phyloP scores from a whole-genome alignment of 2,888 invertebrate genomes.

The Drosophila ustulata region DNA sequence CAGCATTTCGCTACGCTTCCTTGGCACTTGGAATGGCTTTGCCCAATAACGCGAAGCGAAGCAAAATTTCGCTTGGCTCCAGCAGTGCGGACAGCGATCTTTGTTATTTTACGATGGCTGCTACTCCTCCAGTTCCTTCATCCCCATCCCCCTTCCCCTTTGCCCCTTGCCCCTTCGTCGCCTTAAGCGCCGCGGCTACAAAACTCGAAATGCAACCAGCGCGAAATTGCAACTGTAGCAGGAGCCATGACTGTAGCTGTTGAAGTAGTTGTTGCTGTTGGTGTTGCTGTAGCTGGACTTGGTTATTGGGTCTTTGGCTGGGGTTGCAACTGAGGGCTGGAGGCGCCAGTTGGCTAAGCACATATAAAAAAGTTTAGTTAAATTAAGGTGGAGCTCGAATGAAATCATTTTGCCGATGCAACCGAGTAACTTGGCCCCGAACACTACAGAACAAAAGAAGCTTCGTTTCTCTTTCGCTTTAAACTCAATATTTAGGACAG shows the following conservation, averaged over 20 bases:
- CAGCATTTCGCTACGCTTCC: slow-evolving; percentile 62
- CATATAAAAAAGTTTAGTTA: slow-evolving; percentile 76
- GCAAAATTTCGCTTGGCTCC: slow-evolving; percentile 69
- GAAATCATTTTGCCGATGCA: slow-evolving; percentile 71
- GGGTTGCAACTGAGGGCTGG: slow-evolving; percentile 8
- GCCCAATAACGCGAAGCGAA: slow-evolving; percentile 73
- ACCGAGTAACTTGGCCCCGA: slow-evolving; percentile 37
- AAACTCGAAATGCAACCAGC: slow-evolving; percentile 78
- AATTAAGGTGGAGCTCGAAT: slow-evolving; percentile 74
- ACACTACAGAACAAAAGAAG: slow-evolving; percentile 24
- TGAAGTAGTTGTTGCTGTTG: slow-evolving; percentile 10
- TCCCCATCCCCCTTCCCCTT: neutral
- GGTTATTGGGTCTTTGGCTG: slow-evolving; percentile 24
- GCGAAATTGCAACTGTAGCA: slow-evolving; percentile 70
- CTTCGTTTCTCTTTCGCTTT: neutral
- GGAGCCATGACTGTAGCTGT: slow-evolving; percentile 5
- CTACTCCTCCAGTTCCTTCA: neutral
- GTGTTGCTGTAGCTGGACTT: slow-evolving; percentile 15
- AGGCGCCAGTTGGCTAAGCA: slow-evolving; percentile 78
- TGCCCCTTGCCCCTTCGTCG: slow-evolving; percentile 19
- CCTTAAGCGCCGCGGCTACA: slow-evolving; percentile 58
- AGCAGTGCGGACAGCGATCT: slow-evolving; percentile 74
- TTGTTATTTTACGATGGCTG: slow-evolving; percentile 67
- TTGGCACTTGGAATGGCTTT: slow-evolving; percentile 65
- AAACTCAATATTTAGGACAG: neutral